Base-by-base conservation (phyloP, 2,888 invertebrate genomes). In the Ichneumon xanthorius region DNA sequence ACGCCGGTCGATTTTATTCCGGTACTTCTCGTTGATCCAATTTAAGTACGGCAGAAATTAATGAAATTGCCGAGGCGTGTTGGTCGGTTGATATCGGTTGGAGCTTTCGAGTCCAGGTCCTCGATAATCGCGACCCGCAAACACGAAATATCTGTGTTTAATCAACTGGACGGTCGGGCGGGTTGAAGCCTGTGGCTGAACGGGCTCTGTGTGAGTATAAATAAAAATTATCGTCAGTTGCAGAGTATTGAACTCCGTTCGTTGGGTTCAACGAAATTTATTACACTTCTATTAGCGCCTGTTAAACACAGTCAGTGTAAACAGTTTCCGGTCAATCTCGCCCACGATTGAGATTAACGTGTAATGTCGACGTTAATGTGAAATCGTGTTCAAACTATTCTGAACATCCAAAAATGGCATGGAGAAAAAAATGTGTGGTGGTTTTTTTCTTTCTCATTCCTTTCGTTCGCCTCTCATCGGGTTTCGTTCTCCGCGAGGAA, bases 401-500 rank as follows among this genome's bases (percentile, higher is more conserved):
- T 11, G 40, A 4, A 9, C 33, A 33, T 72, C 30, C 5, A 1
- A 11, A 11, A 22, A 55, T 1, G 0, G 33, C 26, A 71, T 55
- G 22, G 4, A 33, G 5, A 4, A 26, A 61, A 73, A 58, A 11
- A 40, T 63, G 5, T n/a, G 16, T n/a, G 16, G 14, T 72, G 26
- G 3, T 37, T 30, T 40, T 0, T 33, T 65, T 37, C 40, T n/a
- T 68, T 40, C 16, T 40, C 68, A 26, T 72, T 65, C 3, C 33
- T 37, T 14, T 6, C 37, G 40, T 11, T 22, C 16, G 45, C 16
- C n/a, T 22, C 3, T 2, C n/a, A 65, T 72, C 22, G 48, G 16
- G 63, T 50, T 67, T 30, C 73, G 37, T 22, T 33, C 14, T 22
- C 50, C 33, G 33, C 48, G 61, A 55, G 26, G 33, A 77, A 78